phyloP scores from a whole-genome alignment of 2,888 invertebrate species.

The Prostheceraeus crozeri region DNA sequence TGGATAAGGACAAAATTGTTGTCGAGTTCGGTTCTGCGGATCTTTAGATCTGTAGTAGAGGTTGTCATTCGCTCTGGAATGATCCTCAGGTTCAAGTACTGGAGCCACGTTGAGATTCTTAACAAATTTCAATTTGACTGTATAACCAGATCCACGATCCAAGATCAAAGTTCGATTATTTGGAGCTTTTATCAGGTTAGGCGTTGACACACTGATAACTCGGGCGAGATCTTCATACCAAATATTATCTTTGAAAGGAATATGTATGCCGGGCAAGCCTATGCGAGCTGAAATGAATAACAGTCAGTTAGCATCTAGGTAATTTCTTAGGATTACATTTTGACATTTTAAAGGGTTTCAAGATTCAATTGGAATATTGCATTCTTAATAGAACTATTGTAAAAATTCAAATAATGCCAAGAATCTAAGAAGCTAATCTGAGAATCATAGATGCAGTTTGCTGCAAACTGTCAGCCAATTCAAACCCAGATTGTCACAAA shows the following conservation, averaged over 20 bases:
- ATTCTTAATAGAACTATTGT: too few species aligned
- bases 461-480: too few species aligned
- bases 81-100: neutral
- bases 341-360: too few species aligned
- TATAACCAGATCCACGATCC: conserved; percentile 14
- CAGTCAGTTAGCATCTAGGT: too few species aligned
- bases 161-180: neutral
- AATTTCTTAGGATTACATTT: too few species aligned
- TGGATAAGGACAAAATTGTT: neutral
- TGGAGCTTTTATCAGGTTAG: neutral
- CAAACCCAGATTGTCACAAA: too few species aligned
- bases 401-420: too few species aligned
- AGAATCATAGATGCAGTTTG: too few species aligned
- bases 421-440: too few species aligned
- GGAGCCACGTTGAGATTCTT: neutral
- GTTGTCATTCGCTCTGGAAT: conserved; percentile 3
- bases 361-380: too few species aligned
- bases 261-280: conserved; percentile 1
- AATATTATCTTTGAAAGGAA: conserved; percentile 19
- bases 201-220: neutral
- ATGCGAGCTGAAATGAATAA: too few species aligned
- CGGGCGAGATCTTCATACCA: conserved; percentile 14
- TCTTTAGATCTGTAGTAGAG: neutral
- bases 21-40: neutral
- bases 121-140: neutral